Evolutionary conservation across 2,113 vertebrate genomes (phyloP).

Genomic region (Notechis scutatus): DNA sequence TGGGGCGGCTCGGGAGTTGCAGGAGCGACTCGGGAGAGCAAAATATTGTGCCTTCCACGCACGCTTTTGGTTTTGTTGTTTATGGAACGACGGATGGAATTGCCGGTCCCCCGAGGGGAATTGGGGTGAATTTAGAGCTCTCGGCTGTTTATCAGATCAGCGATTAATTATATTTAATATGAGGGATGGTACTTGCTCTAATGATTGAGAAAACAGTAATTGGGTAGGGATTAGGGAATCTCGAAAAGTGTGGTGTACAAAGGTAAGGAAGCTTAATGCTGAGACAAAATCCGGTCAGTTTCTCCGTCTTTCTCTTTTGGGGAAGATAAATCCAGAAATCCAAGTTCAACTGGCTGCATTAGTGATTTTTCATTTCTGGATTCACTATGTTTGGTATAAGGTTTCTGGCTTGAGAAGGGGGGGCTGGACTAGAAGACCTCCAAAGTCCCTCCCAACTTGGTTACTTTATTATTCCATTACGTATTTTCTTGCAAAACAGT

Average conservation of each 20-base stretch:
- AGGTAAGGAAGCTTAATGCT: background rate
- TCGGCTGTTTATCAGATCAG: background rate
- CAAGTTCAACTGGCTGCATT: background rate
- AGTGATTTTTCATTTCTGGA: background rate
- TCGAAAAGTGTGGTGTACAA: background rate
- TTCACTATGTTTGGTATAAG: background rate
- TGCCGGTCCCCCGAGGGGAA: background rate
- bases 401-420: background rate
- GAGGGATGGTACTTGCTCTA: background rate
- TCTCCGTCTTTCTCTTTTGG: background rate
- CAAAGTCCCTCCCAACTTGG: background rate
- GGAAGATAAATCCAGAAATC: background rate
- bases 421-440: background rate
- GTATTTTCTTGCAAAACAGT: background rate
- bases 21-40: slow-evolving; percentile 6
- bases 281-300: background rate
- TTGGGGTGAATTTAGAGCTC: background rate
- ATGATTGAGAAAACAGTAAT: background rate
- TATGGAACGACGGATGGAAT: slow-evolving; percentile 1
- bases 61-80: background rate
- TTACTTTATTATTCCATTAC: background rate
- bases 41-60: background rate
- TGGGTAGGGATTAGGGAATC: background rate
- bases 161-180: slow-evolving; percentile 9
- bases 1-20: slow-evolving; percentile 39